Conservation (phyloP, 2,113 vertebrate species). For the Galbula dea region DNA sequence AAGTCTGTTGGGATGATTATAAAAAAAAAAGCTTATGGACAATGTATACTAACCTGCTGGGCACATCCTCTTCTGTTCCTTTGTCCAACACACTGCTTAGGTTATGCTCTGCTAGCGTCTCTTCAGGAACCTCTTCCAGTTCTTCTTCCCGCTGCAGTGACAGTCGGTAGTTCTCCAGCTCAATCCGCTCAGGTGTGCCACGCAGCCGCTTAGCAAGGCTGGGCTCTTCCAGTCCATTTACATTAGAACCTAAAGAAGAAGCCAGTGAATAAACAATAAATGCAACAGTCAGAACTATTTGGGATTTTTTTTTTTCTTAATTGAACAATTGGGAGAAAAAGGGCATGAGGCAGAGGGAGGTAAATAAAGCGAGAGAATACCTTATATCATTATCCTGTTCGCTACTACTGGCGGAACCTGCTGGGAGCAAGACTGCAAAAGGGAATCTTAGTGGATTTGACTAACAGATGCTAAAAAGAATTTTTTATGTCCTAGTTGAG, state of each 20-base stretch:
- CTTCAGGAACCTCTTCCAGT: slow-evolving; percentile 94
- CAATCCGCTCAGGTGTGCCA: slow-evolving; percentile 92
- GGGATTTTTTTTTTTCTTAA: not conserved
- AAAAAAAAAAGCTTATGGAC: not conserved
- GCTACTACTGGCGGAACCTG: not conserved
- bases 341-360: not conserved
- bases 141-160: slow-evolving; percentile 88
- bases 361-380: not conserved
- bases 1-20: not conserved
- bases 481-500: not conserved
- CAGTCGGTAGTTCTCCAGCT: slow-evolving; percentile 94
- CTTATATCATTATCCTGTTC: not conserved
- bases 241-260: slow-evolving; percentile 66
- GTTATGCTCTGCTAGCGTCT: slow-evolving; percentile 94
- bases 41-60: slow-evolving; percentile 82
- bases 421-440: slow-evolving; percentile 5
- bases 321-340: not conserved
- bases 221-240: slow-evolving; percentile 90
- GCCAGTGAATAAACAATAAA: not conserved
- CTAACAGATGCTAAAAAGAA: not conserved
- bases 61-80: slow-evolving; percentile 79
- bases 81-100: slow-evolving; percentile 93
- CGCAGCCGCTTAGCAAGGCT: slow-evolving; percentile 86
- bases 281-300: not conserved
- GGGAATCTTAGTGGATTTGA: not conserved